Evolutionary conservation across 2,888 invertebrate species (phyloP).

Genomic region (Mesoligia furuncula): DNA sequence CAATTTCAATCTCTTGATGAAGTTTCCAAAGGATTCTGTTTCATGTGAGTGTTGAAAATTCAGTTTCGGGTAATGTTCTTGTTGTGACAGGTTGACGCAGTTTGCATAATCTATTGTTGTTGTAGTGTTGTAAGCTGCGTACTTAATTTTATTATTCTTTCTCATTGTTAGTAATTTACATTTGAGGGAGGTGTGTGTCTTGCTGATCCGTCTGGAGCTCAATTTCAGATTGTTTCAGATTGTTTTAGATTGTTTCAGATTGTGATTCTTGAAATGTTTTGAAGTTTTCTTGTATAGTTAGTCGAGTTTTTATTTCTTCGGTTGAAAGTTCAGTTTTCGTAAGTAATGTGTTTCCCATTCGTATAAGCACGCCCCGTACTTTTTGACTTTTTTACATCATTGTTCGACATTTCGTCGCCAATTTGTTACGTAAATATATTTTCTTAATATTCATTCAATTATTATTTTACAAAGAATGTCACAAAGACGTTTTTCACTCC

Average conservation of each 20-base stretch:
- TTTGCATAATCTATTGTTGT: background rate
- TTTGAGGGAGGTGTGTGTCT: background rate
- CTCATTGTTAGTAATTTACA: background rate
- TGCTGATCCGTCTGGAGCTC: background rate
- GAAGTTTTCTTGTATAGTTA: background rate
- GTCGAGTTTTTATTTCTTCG: too few relatives aligned
- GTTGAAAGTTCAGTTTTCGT: too few relatives aligned
- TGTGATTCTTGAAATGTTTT: too few relatives aligned
- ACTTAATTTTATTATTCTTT: background rate
- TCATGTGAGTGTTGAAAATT: background rate
- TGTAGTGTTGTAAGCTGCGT: background rate
- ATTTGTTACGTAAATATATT: too few relatives aligned
- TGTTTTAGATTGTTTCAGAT: too few relatives aligned
- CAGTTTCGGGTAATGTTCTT: background rate
- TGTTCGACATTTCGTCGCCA: too few relatives aligned
- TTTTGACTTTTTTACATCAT: too few relatives aligned
- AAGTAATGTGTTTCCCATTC: too few relatives aligned
- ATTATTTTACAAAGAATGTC: background rate
- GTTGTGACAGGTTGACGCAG: background rate
- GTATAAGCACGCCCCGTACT: too few relatives aligned
- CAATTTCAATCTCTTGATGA: too few relatives aligned
- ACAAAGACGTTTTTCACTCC: too few relatives aligned
- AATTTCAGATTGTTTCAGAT: background rate
- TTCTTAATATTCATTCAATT: too few relatives aligned
- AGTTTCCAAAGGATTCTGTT: background rate